phyloP scores from a whole-genome alignment of 2,888 invertebrate genomes.

The Rhagonycha fulva region DNA sequence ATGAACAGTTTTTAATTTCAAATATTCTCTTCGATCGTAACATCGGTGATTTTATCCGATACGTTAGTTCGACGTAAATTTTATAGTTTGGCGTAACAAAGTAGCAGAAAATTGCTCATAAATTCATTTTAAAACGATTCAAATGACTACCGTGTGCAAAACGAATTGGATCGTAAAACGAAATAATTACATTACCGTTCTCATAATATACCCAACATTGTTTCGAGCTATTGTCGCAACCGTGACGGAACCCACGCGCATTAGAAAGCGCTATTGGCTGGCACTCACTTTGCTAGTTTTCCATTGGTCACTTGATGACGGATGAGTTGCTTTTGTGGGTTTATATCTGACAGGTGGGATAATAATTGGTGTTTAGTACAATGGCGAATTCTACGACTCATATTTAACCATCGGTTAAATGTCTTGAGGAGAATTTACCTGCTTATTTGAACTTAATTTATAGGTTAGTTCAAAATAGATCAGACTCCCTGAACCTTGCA shows the following conservation, averaged over 20 bases:
- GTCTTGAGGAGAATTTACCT: background rate
- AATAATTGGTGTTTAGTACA: constrained; percentile 46
- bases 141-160: background rate
- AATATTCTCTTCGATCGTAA: background rate
- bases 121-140: background rate
- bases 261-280: constrained; percentile 50
- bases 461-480: background rate
- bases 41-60: background rate
- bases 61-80: background rate
- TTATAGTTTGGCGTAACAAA: background rate
- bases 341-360: constrained; percentile 51
- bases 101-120: background rate
- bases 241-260: constrained; percentile 53
- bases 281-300: constrained; percentile 38
- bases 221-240: constrained; percentile 25
- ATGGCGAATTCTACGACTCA: constrained; percentile 41
- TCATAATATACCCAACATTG: constrained; percentile 10
- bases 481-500: background rate
- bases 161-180: background rate
- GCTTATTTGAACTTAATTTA: background rate
- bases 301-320: constrained; percentile 51
- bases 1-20: background rate
- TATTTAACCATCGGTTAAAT: background rate
- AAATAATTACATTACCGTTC: background rate
- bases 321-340: constrained; percentile 50